phyloP scores from a whole-genome alignment of 2,797 vertebrate species.

The Xiphorhynchus erythropygius region DNA sequence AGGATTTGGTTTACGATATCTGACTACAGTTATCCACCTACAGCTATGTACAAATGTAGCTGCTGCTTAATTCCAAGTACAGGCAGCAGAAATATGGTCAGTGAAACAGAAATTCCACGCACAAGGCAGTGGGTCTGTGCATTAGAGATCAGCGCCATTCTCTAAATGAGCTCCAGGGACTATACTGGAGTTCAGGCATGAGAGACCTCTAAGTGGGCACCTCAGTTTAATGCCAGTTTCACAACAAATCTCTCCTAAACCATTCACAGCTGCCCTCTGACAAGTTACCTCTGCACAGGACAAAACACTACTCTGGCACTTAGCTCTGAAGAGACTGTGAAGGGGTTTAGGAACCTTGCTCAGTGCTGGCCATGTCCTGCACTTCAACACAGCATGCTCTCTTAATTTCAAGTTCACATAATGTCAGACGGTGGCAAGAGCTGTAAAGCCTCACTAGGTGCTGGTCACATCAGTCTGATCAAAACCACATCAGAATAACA shows the following conservation, averaged over 20 bases:
- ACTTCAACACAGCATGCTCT: not conserved
- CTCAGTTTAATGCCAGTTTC: not conserved
- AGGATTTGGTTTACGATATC: not conserved
- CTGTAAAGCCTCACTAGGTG: not conserved
- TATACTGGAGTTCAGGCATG: not conserved
- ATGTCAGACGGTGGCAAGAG: not conserved
- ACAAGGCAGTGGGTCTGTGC: fast-evolving
- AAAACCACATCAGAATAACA: not conserved
- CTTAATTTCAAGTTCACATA: not conserved
- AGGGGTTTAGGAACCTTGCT: not conserved
- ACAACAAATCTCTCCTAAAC: not conserved
- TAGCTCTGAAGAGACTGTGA: not conserved
- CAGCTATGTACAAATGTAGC: not conserved
- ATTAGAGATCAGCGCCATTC: not conserved
- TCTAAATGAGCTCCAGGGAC: not conserved
- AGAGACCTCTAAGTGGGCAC: not conserved
- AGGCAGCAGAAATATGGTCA: not conserved
- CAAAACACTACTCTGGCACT: not conserved
- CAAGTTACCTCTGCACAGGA: not conserved
- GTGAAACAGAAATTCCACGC: not conserved
- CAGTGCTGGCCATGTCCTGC: not conserved
- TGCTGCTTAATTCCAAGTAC: not conserved
- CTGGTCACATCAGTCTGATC: not conserved
- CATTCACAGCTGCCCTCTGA: not conserved
- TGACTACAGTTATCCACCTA: not conserved